Percentiles rank a stretch among this genome's conserved stretches.
phyloP scores from a whole-genome alignment of 2,888 invertebrate species.

The Callinectes sapidus region DNA sequence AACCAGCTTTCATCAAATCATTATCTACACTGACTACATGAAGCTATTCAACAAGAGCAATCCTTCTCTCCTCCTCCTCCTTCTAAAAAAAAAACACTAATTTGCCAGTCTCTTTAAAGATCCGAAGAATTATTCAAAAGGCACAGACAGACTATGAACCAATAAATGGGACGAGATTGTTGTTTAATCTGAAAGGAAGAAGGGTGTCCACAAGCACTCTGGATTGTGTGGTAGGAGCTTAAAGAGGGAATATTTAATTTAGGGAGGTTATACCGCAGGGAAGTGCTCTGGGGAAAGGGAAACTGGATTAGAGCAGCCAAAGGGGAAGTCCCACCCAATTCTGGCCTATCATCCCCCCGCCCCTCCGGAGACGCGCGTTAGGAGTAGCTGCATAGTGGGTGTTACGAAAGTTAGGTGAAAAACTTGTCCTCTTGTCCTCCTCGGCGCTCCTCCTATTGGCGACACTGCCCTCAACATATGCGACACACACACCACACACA shows the following conservation, averaged over 20 bases:
- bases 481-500: background rate
- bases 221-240: background rate
- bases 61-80: too few species aligned
- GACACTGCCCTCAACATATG: background rate
- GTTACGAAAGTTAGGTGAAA: background rate
- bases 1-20: too few species aligned
- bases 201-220: background rate
- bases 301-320: background rate
- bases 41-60: too few species aligned
- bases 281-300: background rate
- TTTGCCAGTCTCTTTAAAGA: too few species aligned
- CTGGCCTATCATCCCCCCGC: background rate
- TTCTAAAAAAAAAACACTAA: too few species aligned
- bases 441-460: background rate
- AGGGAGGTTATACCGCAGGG: background rate
- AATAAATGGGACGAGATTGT: background rate
- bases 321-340: constrained; percentile 24
- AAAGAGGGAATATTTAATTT: background rate
- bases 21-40: too few species aligned
- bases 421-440: background rate
- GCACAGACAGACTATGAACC: background rate
- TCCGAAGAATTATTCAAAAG: too few species aligned
- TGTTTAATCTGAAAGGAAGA: background rate
- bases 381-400: background rate
- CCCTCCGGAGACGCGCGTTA: background rate